A percentile compares a stretch with the other conserved stretches of the same genome.
Conservation (phyloP, 2,797 vertebrate species). For the Nyctibius grandis region DNA sequence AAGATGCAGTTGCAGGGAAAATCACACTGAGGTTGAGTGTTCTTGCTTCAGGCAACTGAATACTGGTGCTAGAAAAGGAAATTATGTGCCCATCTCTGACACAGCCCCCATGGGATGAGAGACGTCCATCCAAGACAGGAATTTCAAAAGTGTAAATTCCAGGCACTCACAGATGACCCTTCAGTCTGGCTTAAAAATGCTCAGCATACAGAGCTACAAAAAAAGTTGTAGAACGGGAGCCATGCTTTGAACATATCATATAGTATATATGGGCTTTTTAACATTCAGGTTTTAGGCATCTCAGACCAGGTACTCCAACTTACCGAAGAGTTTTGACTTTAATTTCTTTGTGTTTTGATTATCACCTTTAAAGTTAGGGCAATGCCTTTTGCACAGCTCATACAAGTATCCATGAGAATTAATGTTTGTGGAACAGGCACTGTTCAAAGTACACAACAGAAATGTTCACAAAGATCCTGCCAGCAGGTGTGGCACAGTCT, state of each 20-base stretch:
- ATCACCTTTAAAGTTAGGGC: neutral
- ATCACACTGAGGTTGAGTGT: neutral
- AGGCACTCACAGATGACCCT: neutral
- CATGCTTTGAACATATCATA: neutral
- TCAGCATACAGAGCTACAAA: neutral
- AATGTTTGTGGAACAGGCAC: neutral
- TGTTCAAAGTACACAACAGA: neutral
- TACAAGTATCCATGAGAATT: neutral
- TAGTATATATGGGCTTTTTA: neutral
- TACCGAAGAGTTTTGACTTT: neutral
- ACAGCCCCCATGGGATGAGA: neutral
- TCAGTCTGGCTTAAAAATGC: neutral
- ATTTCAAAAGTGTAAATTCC: neutral
- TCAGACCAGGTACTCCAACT: neutral
- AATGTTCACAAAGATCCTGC: neutral
- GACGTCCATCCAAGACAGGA: neutral
- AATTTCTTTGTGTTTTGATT: neutral
- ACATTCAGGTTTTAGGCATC: neutral
- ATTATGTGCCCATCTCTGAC: neutral
- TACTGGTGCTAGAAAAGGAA: neutral
- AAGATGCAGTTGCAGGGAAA: constrained; percentile 5
- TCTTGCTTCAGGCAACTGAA: neutral
- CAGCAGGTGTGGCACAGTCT: neutral
- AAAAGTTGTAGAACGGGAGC: neutral
- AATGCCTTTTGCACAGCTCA: neutral